Percentiles rank a stretch among this genome's conserved stretches.
These are phyloP conservation scores for Ips nitidus DNA, from an alignment of 1,140 invertebrate species.

Conservation along the genomic window DNA sequence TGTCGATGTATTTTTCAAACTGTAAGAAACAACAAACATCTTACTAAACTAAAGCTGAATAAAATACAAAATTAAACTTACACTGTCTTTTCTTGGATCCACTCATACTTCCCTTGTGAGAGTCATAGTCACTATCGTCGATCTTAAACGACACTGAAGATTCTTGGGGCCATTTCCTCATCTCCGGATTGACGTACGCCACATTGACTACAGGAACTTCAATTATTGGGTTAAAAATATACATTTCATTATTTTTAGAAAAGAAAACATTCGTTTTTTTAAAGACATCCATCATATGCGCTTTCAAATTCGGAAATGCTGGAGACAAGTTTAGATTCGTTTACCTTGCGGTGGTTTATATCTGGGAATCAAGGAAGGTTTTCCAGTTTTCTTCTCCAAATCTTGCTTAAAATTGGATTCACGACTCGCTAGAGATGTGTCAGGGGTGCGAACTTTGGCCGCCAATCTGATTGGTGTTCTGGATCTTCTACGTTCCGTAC, in stretches of 20 bases:
- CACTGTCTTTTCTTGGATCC: slow-evolving; percentile 15
- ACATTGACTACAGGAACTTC: slow-evolving; percentile 32
- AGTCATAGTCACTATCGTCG: slow-evolving; percentile 37
- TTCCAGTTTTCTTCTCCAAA: not conserved
- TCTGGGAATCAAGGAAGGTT: slow-evolving; percentile 22
- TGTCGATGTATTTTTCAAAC: not conserved
- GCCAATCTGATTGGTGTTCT: not conserved
- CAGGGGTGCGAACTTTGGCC: no score
- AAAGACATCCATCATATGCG: slow-evolving; percentile 24
- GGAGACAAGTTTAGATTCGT: slow-evolving; percentile 4
- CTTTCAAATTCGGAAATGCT: not conserved
- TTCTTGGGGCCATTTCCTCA: slow-evolving; percentile 39
- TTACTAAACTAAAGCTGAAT: not conserved
- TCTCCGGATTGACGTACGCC: slow-evolving; percentile 41
- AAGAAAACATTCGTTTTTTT: slow-evolving; percentile 9
- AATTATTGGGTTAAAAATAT: slow-evolving; percentile 20
- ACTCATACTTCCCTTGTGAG: slow-evolving; percentile 24
- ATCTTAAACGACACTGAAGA: slow-evolving; percentile 39
- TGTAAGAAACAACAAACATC: not conserved
- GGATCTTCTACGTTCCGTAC: not conserved
- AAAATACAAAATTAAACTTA: slow-evolving; percentile 8
- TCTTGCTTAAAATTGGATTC: not conserved
- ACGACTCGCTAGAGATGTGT: no score
- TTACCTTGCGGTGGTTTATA: slow-evolving; percentile 9
- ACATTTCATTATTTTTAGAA: slow-evolving; percentile 28